Percentiles rank a stretch among this genome's conserved stretches.
Evolutionary conservation across 2,113 vertebrate species (phyloP).

Genomic region (Probosciger aterrimus): DNA sequence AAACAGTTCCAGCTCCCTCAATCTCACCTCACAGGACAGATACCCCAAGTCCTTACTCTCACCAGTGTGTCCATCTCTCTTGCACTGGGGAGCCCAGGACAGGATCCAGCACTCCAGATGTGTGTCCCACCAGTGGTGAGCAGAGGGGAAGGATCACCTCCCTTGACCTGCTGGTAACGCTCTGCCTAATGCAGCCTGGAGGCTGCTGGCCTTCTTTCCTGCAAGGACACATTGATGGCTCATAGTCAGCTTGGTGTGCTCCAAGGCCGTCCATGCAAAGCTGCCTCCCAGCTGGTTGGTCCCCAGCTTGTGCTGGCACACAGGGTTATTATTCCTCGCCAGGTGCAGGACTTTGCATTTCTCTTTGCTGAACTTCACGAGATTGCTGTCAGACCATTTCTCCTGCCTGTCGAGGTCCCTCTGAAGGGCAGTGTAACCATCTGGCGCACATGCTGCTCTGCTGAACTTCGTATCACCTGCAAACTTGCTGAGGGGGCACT

Average conservation of each 20-base stretch:
- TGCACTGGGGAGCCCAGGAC: not conserved
- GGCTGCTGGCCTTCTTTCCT: not conserved
- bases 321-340: not conserved
- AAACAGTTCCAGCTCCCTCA: not conserved
- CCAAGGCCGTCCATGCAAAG: not conserved
- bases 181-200: not conserved
- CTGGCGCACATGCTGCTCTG: not conserved
- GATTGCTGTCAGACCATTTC: not conserved
- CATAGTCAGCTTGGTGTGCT: not conserved
- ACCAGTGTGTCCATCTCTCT: not conserved
- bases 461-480: not conserved
- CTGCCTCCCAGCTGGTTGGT: not conserved
- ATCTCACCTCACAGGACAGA: accelerated
- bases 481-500: not conserved
- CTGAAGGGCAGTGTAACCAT: constrained; percentile 1
- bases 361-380: not conserved
- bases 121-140: not conserved
- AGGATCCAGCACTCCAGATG: not conserved
- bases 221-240: not conserved
- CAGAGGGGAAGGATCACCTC: not conserved
- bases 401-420: not conserved
- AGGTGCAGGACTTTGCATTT: not conserved
- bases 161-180: accelerated
- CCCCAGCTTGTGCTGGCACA: not conserved
- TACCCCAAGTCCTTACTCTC: not conserved